phyloP scores from a whole-genome alignment of 2,113 vertebrate species.

The Chaetorhynchus papuensis region DNA sequence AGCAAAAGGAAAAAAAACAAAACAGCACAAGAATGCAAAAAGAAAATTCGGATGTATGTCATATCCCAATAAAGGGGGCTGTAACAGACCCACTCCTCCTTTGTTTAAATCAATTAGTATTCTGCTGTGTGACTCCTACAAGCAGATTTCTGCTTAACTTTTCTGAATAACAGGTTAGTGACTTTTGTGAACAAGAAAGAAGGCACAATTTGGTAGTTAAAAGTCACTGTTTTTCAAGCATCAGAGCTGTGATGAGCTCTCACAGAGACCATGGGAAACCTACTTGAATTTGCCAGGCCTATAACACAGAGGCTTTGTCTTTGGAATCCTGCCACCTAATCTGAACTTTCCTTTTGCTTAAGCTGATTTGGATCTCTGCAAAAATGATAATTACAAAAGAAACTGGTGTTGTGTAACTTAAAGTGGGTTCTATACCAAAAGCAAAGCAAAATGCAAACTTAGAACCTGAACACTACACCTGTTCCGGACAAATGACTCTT shows the following conservation, averaged over 20 bases:
- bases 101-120: slow-evolving; percentile 38
- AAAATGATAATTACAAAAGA: background rate
- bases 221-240: background rate
- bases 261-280: background rate
- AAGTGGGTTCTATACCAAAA: background rate
- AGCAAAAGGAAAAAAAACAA: background rate
- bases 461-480: background rate
- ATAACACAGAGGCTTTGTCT: background rate
- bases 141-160: background rate
- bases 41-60: slow-evolving; percentile 8
- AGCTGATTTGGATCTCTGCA: background rate
- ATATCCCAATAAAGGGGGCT: slow-evolving; percentile 12
- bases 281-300: background rate
- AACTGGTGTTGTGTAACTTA: background rate
- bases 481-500: background rate
- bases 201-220: background rate
- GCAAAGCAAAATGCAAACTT: background rate
- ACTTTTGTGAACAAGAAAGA: slow-evolving; percentile 9
- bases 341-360: background rate
- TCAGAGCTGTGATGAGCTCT: background rate
- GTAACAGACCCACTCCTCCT: background rate
- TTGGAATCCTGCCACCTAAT: background rate
- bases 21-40: background rate
- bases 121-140: background rate
- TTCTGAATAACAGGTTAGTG: background rate